Base-by-base conservation (phyloP, 2,113 vertebrate genomes). In the Coreoperca whiteheadi region DNA sequence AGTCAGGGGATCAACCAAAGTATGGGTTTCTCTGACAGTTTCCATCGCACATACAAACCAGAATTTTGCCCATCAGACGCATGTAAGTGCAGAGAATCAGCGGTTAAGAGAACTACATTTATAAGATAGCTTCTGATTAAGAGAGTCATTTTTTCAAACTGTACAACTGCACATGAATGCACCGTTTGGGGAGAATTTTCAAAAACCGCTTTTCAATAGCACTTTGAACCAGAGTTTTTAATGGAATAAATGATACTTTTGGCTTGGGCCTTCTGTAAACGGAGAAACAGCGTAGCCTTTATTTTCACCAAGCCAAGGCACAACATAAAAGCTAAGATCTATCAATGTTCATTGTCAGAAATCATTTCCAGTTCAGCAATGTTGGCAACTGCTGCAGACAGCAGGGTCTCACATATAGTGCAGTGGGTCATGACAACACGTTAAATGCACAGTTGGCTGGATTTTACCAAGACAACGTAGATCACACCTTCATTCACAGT, bases 381-480 rank as follows among this genome's bases (percentile, higher is more conserved):
- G 56, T 20, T 39, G 43, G 43, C 51, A 69, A 32, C 78, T 66
- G 83, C 57, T 43, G 57, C 76, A 39, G 74, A 50, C 69, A 60
- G 72, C 8, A 21, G 73, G 23, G 18, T 32, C 14, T 79, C 69
- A 41, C 50, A 75, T 68, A 18, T 63, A 63, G 65, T 56, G 79
- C 79, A 83, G 50, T 80, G 70, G 68, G 81, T 78, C 72, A 77
- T 34, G 72, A 70, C 37, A 79, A 12, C 28, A 54, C 4, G 37
- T 28, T 15, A 25, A 75, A 57, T 20, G 39, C 77, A 64, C 66
- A 57, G 50, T 23, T 34, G 51, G 34, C 67, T 54, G 50, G 14
- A 65, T 79, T 63, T 56, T 2, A 56, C 4, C 2, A 48, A 81
- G 81, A 77, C 53, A 68, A 72, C 75, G 50, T 41, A 61, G 64